A percentile compares a stretch with the other conserved stretches of the same genome.
phyloP scores from a whole-genome alignment of 2,113 vertebrate species.

The Triplophysa siluroides region DNA sequence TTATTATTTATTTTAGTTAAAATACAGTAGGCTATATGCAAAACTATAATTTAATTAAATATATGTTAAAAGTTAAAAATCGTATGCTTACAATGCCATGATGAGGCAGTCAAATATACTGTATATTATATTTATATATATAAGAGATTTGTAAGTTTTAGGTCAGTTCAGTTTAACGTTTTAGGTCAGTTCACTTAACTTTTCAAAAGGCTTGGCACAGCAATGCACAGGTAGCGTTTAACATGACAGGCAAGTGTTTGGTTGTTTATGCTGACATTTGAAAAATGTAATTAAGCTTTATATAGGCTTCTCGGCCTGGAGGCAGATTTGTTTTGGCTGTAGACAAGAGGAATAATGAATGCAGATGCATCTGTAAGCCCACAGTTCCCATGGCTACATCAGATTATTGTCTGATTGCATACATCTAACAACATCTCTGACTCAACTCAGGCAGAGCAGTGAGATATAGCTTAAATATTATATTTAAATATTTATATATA shows the following conservation, averaged over 20 bases:
- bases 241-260: background rate
- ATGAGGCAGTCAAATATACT: too few relatives aligned
- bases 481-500: too few relatives aligned
- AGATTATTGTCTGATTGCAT: slow-evolving; percentile 42
- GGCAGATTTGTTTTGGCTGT: slow-evolving; percentile 27
- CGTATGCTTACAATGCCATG: too few relatives aligned
- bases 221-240: background rate
- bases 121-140: too few relatives aligned
- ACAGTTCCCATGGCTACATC: slow-evolving; percentile 50
- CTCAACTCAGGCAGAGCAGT: slow-evolving; percentile 3
- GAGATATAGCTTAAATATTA: background rate
- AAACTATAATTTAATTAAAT: too few relatives aligned
- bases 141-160: too few relatives aligned
- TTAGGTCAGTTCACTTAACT: too few relatives aligned
- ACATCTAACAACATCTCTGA: slow-evolving; percentile 4
- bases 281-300: slow-evolving; percentile 36
- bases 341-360: slow-evolving; percentile 12
- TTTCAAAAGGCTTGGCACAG: background rate
- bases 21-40: too few relatives aligned
- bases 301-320: slow-evolving; percentile 22
- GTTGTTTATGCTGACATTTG: slow-evolving; percentile 9
- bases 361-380: slow-evolving; percentile 30
- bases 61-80: too few relatives aligned
- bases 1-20: too few relatives aligned
- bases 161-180: too few relatives aligned